Conservation (phyloP, 1,140 invertebrate species). For the Bicyclus anynana region DNA sequence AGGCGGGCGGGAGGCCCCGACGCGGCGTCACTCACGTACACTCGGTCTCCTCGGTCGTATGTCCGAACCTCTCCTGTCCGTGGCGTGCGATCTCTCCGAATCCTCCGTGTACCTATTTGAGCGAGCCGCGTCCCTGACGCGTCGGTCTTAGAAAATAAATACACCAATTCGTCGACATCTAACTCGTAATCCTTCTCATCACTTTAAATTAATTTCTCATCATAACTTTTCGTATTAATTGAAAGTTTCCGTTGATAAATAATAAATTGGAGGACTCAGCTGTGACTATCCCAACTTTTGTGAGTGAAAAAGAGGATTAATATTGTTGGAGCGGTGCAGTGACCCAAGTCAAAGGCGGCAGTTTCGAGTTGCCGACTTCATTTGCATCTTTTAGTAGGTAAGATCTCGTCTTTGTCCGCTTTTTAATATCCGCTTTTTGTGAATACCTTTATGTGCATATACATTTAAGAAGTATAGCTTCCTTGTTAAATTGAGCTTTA, state of each 20-base stretch:
- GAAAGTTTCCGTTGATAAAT: constrained; percentile 9
- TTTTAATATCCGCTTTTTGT: constrained; percentile 31
- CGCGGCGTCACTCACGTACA: constrained; percentile 69
- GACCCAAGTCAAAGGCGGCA: constrained; percentile 39
- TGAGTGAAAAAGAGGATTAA: constrained; percentile 54
- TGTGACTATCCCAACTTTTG: constrained; percentile 30
- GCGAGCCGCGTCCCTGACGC: constrained; percentile 46
- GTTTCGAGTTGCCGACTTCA: constrained; percentile 43
- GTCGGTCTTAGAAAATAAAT: constrained; percentile 34
- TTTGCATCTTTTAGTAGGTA: constrained; percentile 64
- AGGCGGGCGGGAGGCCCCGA: constrained; percentile 63
- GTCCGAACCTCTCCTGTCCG: constrained; percentile 70
- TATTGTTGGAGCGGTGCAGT: constrained; percentile 59
- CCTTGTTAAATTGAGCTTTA: background rate
- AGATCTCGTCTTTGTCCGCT: constrained; percentile 42
- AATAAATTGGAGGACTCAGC: constrained; percentile 9
- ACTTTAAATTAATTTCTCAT: constrained; percentile 6
- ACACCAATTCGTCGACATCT: background rate
- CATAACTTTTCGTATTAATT: constrained; percentile 17
- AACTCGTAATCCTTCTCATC: background rate
- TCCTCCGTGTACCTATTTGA: constrained; percentile 60
- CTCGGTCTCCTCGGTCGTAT: constrained; percentile 64
- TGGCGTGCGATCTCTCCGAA: constrained; percentile 65
- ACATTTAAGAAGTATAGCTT: background rate
- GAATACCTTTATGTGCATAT: background rate